Conservation (phyloP, 2,888 invertebrate species). For the Drosophila nr. perissopoda region DNA sequence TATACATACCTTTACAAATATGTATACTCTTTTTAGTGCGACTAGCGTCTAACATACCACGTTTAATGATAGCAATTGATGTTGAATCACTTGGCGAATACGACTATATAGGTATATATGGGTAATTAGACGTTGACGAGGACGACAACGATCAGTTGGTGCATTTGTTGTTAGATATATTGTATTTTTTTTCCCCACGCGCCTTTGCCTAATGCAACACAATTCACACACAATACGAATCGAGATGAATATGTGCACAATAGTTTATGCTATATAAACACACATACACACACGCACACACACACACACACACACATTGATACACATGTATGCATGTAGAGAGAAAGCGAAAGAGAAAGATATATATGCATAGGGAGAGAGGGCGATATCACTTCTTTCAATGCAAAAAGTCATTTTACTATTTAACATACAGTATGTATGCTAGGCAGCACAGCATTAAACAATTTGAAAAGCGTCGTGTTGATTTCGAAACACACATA, state of each 20-base stretch:
- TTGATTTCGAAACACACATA: constrained; percentile 37
- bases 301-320: constrained; percentile 14
- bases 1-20: constrained; percentile 19
- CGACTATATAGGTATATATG: constrained; percentile 37
- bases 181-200: constrained; percentile 68
- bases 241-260: constrained; percentile 29
- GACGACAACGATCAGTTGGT: constrained; percentile 67
- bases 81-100: constrained; percentile 37
- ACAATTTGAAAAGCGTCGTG: constrained; percentile 34
- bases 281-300: not conserved
- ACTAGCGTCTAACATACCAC: constrained; percentile 46
- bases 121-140: constrained; percentile 37
- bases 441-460: constrained; percentile 22
- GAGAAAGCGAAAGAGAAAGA: constrained; percentile 1
- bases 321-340: constrained; percentile 35
- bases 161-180: constrained; percentile 79
- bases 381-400: constrained; percentile 45
- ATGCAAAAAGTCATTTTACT: constrained; percentile 60
- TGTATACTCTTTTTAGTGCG: constrained; percentile 40
- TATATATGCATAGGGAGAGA: constrained; percentile 10
- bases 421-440: constrained; percentile 34
- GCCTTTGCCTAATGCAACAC: constrained; percentile 64
- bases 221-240: constrained; percentile 44
- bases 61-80: constrained; percentile 52
- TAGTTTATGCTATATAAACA: constrained; percentile 26